Conservation (phyloP, 2,888 invertebrate species). For the Metallyticus violacea region DNA sequence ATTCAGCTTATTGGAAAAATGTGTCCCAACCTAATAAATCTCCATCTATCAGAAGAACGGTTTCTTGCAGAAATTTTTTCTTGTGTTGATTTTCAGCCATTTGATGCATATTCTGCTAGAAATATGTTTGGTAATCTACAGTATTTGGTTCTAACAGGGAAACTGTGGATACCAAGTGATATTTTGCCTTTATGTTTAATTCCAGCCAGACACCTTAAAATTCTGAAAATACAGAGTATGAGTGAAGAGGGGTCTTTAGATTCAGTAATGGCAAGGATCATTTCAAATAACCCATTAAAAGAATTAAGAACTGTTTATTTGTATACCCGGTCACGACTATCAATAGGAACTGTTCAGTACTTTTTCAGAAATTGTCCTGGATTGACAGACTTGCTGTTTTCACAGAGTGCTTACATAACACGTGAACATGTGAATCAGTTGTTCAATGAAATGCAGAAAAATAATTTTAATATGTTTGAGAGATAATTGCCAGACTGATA, state of each 20-base stretch:
- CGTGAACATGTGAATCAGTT: conserved; percentile 17
- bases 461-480: not conserved
- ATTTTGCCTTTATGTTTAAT: conserved; percentile 24
- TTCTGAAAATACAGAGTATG: not conserved
- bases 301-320: conserved; percentile 20
- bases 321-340: conserved; percentile 1
- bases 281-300: conserved; percentile 19
- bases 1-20: conserved; percentile 31
- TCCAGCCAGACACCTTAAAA: conserved; percentile 23
- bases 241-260: conserved; percentile 7
- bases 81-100: not conserved
- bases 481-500: no score
- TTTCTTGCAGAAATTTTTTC: not conserved
- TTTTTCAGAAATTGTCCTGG: conserved; percentile 30
- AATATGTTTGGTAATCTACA: conserved; percentile 20
- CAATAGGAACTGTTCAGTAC: conserved; percentile 17
- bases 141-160: conserved; percentile 25
- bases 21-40: conserved; percentile 31
- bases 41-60: conserved; percentile 25
- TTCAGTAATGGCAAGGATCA: conserved; percentile 13
- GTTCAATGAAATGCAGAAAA: not conserved
- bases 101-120: not conserved
- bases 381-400: conserved; percentile 24
- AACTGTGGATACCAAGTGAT: conserved; percentile 19
- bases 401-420: conserved; percentile 10